Conservation (phyloP, 2,113 vertebrate species). For the Blennius ocellaris region DNA sequence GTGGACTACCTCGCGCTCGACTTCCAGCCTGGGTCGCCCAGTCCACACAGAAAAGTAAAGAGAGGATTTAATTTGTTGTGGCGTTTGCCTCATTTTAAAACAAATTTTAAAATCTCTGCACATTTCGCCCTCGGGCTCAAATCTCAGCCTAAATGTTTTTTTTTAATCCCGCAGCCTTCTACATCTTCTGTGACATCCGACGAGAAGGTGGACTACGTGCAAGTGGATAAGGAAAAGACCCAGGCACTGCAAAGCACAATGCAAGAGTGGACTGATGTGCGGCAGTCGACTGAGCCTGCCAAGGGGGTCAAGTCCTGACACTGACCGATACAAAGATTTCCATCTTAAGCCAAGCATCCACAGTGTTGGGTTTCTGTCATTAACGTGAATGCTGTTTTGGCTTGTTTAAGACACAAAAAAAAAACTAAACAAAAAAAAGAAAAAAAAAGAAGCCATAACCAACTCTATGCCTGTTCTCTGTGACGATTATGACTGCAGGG, state of each 20-base stretch:
- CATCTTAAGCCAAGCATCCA: conserved; percentile 41
- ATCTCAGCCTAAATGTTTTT: conserved; percentile 9
- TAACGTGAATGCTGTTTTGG: conserved; percentile 42
- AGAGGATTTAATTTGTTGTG: not conserved
- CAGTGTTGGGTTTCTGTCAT: conserved; percentile 36
- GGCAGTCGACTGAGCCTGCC: conserved; percentile 92
- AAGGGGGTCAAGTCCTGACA: conserved; percentile 91
- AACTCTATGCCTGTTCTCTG: conserved; percentile 50
- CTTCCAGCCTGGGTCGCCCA: conserved; percentile 94
- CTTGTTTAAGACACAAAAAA: conserved; percentile 47
- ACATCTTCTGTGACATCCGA: conserved; percentile 95
- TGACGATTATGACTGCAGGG: conserved; percentile 45
- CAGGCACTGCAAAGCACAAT: conserved; percentile 97
- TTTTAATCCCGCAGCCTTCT: conserved; percentile 86
- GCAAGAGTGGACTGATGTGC: conserved; percentile 99
- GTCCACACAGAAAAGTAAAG: conserved; percentile 94
- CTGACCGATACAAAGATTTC: conserved; percentile 23
- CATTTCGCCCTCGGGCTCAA: not conserved
- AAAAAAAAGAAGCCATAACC: conserved; percentile 74
- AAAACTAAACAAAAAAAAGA: no score
- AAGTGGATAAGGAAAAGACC: conserved; percentile 98
- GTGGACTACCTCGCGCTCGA: conserved; percentile 97
- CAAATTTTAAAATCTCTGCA: no score
- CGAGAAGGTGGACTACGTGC: conserved; percentile 98
- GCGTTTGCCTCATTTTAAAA: not conserved